These are phyloP conservation scores for Liopterus haemorrhoidalis DNA, from an alignment of 2,888 invertebrate species.

Conservation along the genomic window DNA sequence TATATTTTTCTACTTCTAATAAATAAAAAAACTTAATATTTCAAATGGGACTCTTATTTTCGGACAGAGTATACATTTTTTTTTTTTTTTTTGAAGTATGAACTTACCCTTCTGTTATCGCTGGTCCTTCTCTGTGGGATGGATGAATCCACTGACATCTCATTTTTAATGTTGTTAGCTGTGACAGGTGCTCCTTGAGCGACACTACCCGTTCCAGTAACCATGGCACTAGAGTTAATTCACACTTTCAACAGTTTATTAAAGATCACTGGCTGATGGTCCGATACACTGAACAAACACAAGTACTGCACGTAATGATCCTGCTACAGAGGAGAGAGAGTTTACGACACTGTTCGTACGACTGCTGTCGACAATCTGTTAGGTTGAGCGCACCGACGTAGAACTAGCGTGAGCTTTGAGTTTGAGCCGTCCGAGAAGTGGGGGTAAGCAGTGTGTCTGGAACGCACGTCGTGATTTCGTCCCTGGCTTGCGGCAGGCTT, in stretches of 20 bases:
- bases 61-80: no score
- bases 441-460: slow-evolving; percentile 8
- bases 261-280: neutral
- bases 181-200: slow-evolving; percentile 34
- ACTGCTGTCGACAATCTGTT: no score
- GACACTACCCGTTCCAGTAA: slow-evolving; percentile 26
- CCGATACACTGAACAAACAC: neutral
- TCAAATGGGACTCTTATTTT: no score
- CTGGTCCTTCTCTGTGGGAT: slow-evolving; percentile 40
- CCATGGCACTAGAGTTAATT: slow-evolving; percentile 22
- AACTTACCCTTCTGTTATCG: slow-evolving; percentile 47
- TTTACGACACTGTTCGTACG: no score
- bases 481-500: slow-evolving; percentile 9
- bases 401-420: no score
- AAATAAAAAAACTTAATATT: no score
- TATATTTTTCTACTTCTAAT: no score
- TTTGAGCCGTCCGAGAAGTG: no score
- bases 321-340: neutral
- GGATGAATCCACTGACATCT: slow-evolving; percentile 20
- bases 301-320: slow-evolving; percentile 3
- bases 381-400: no score
- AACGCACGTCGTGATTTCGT: slow-evolving; percentile 17
- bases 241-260: slow-evolving; percentile 2
- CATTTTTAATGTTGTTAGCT: slow-evolving; percentile 34
- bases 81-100: no score